Percentiles rank a stretch among this genome's conserved stretches.
Evolutionary conservation across 2,113 vertebrate genomes (phyloP).

Genomic region (Vulpes lagopus): DNA sequence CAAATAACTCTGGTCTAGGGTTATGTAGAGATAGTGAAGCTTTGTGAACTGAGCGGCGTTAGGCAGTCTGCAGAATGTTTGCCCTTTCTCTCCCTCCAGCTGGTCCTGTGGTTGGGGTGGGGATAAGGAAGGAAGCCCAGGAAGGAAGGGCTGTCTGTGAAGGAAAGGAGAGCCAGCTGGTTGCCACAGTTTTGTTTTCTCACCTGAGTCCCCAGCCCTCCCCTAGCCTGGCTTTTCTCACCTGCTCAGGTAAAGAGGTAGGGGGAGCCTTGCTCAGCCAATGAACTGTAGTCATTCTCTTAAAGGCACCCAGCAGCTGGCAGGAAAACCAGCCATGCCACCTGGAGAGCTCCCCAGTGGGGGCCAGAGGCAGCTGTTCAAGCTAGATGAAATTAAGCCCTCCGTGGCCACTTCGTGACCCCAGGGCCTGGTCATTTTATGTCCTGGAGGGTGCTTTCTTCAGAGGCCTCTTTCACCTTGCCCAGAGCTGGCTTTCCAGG

Average conservation of each 20-base stretch:
- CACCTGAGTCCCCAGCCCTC: constrained; percentile 6
- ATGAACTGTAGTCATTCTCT: constrained; percentile 8
- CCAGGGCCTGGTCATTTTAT: not conserved
- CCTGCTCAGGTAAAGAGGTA: constrained; percentile 67
- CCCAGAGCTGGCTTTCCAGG: not conserved
- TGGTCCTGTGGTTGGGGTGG: not conserved
- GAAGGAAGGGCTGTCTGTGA: not conserved
- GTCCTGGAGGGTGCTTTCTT: not conserved
- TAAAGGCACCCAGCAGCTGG: constrained; percentile 65
- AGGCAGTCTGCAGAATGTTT: not conserved
- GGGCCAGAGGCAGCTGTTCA: constrained; percentile 6
- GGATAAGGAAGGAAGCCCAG: not conserved
- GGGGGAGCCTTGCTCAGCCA: constrained; percentile 61
- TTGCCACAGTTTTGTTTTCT: constrained; percentile 41
- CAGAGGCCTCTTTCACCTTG: not conserved
- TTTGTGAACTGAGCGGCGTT: not conserved
- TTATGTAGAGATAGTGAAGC: not conserved
- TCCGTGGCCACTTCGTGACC: not conserved
- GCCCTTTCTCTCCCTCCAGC: not conserved
- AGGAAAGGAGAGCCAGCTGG: not conserved
- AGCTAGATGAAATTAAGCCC: not conserved
- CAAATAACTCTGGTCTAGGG: not conserved
- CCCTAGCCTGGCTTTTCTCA: constrained; percentile 29
- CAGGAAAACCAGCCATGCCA: constrained; percentile 27
- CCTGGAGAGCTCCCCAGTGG: not conserved